phyloP scores from a whole-genome alignment of 1,140 invertebrate species.

The Mercenaria mercenaria region DNA sequence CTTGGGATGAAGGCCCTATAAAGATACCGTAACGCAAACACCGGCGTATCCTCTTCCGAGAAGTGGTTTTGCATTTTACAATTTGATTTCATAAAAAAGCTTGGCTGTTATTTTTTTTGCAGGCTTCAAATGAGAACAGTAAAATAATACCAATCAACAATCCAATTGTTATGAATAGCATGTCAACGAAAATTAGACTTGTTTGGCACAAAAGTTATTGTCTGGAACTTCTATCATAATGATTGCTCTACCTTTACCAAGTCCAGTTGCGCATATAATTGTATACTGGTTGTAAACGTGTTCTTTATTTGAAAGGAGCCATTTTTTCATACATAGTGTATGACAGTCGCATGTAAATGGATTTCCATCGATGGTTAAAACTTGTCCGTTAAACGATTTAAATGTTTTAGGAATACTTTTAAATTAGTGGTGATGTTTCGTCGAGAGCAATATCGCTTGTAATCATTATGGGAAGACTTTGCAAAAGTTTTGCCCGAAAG shows the following conservation, averaged over 20 bases:
- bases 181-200: neutral
- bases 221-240: constrained; percentile 27
- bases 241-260: constrained; percentile 33
- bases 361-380: constrained; percentile 55
- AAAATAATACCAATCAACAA: constrained; percentile 10
- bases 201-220: neutral
- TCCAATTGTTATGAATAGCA: constrained; percentile 46
- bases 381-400: neutral
- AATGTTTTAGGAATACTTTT: neutral
- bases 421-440: constrained; percentile 9
- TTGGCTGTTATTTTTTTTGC: constrained; percentile 58
- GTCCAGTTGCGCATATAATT: constrained; percentile 52
- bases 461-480: neutral
- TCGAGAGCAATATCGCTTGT: neutral
- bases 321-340: constrained; percentile 50
- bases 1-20: constrained; percentile 96
- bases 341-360: constrained; percentile 65
- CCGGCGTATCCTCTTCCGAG: constrained; percentile 14
- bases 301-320: constrained; percentile 12
- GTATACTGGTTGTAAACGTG: constrained; percentile 39
- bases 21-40: constrained; percentile 91
- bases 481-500: constrained; percentile 95
- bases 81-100: constrained; percentile 42
- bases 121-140: neutral
- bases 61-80: neutral